phyloP scores from a whole-genome alignment of 2,113 vertebrate genomes.

The Fulica atra region DNA sequence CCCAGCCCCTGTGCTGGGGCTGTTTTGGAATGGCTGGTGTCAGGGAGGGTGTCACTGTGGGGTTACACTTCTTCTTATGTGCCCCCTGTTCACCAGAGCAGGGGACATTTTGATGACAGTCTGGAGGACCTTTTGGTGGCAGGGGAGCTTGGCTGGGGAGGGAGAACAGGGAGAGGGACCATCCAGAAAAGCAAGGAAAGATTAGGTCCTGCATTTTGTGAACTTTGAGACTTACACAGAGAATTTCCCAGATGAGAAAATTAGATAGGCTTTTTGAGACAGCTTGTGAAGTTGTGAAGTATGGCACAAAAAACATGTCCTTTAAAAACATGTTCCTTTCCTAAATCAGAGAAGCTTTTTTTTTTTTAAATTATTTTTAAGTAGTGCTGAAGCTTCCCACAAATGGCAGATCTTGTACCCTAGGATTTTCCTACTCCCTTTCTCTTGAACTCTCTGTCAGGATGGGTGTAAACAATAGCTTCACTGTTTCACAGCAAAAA shows the following conservation, averaged over 20 bases:
- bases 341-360: background rate
- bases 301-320: background rate
- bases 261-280: background rate
- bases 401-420: background rate
- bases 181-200: background rate
- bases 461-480: background rate
- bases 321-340: background rate
- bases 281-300: background rate
- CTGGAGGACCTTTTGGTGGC: background rate
- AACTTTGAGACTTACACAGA: background rate
- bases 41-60: background rate
- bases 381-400: background rate
- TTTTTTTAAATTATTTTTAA: background rate
- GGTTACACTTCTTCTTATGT: background rate
- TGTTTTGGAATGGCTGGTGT: background rate
- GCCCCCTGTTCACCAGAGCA: rapidly evolving
- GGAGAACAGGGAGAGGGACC: background rate
- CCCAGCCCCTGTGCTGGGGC: background rate
- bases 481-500: background rate
- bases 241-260: background rate
- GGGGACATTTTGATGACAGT: background rate
- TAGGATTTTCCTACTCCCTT: background rate
- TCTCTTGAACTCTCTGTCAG: background rate
- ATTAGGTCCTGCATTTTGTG: background rate
- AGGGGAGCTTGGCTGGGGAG: background rate